Percentiles rank a stretch among this genome's conserved stretches.
Evolutionary conservation across 1,140 invertebrate genomes (phyloP).

Genomic region (Ericerus pela): DNA sequence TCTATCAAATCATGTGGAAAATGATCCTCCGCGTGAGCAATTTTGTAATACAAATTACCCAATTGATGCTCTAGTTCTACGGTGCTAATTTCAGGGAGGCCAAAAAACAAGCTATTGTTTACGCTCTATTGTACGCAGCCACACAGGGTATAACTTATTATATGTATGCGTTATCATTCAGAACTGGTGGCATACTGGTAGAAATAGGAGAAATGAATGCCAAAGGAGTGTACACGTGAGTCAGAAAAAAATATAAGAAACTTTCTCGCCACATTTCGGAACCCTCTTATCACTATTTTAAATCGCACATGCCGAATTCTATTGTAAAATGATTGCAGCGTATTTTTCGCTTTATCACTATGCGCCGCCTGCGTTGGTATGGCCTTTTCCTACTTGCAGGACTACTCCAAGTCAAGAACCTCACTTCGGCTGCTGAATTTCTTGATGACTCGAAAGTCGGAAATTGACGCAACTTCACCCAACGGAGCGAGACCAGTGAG

Average conservation of each 20-base stretch:
- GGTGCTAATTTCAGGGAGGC: slow-evolving; percentile 35
- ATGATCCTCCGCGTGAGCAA: too few species aligned
- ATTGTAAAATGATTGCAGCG: slow-evolving; percentile 38
- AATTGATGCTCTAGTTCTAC: too few species aligned
- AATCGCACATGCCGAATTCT: slow-evolving; percentile 45
- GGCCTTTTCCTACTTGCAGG: slow-evolving; percentile 38
- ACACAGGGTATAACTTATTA: slow-evolving; percentile 56
- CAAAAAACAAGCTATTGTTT: slow-evolving; percentile 42
- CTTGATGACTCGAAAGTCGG: slow-evolving; percentile 36
- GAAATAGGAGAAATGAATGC: slow-evolving; percentile 40
- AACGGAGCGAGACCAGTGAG: slow-evolving; percentile 30
- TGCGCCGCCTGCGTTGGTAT: slow-evolving; percentile 35
- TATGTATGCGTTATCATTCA: slow-evolving; percentile 53
- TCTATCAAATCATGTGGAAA: too few species aligned
- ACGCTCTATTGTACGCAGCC: slow-evolving; percentile 51
- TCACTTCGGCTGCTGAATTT: slow-evolving; percentile 38
- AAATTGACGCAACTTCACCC: slow-evolving; percentile 33
- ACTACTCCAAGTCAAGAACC: slow-evolving; percentile 43
- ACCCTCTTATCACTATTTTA: not conserved
- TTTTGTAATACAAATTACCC: too few species aligned
- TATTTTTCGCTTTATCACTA: slow-evolving; percentile 34
- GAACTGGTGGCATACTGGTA: slow-evolving; percentile 56
- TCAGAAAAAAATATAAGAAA: not conserved
- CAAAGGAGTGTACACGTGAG: slow-evolving; percentile 50
- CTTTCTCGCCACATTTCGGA: too few species aligned